A percentile compares a stretch with the other conserved stretches of the same genome.
Evolutionary conservation across 2,888 invertebrate species (phyloP).

Genomic region (Cryptus viduatorius): DNA sequence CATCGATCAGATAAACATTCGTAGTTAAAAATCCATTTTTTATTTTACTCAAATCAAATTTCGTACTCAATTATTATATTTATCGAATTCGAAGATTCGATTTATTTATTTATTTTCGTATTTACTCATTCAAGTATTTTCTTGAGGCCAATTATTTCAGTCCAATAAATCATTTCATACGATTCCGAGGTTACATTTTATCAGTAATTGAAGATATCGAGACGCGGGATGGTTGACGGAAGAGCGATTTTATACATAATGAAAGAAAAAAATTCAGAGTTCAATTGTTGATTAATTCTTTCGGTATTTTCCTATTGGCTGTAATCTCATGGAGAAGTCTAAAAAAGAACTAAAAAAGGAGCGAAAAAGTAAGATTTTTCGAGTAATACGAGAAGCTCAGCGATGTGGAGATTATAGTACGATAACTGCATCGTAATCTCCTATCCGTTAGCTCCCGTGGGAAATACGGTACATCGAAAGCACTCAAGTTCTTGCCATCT

Average conservation of each 20-base stretch:
- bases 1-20: neutral
- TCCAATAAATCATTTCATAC: too few relatives aligned
- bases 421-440: slow-evolving; percentile 79
- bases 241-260: too few relatives aligned
- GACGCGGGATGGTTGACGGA: too few relatives aligned
- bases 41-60: neutral
- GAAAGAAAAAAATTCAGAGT: neutral
- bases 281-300: neutral
- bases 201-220: too few relatives aligned
- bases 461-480: slow-evolving; percentile 70
- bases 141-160: too few relatives aligned
- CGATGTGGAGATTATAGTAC: slow-evolving; percentile 73
- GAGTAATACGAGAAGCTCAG: slow-evolving; percentile 10
- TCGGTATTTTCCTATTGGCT: neutral
- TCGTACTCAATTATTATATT: neutral
- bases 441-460: slow-evolving; percentile 74
- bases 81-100: neutral
- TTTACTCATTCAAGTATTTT: too few relatives aligned
- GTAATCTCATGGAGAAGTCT: slow-evolving; percentile 14
- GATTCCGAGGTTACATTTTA: too few relatives aligned
- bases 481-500: slow-evolving; percentile 23
- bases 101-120: too few relatives aligned
- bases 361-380: slow-evolving; percentile 34
- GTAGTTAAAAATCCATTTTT: neutral
- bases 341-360: too few relatives aligned